A percentile compares a stretch with the other conserved stretches of the same genome.
Conservation (phyloP, 2,888 invertebrate species). For the Ormyrus nitidulus region DNA sequence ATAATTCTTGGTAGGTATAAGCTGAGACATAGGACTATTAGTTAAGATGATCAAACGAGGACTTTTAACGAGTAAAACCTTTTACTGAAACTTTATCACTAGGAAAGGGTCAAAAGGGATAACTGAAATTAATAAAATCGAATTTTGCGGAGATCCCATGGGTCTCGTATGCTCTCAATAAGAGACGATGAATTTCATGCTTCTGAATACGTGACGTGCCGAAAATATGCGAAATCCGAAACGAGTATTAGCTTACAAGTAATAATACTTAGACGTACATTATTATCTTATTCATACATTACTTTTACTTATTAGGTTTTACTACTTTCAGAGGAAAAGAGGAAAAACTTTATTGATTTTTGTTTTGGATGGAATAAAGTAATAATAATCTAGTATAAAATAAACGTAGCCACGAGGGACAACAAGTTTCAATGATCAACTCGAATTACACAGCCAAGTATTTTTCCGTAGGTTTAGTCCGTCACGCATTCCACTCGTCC, state of each 20-base stretch:
- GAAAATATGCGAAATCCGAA: slow-evolving; percentile 32
- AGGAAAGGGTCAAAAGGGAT: slow-evolving; percentile 48
- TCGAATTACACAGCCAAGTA: too few relatives aligned
- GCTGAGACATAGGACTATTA: slow-evolving; percentile 16
- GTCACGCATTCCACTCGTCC: too few relatives aligned
- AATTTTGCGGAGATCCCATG: slow-evolving; percentile 42
- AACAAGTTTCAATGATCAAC: too few relatives aligned
- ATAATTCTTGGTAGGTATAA: slow-evolving; percentile 1
- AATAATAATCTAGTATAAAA: too few relatives aligned
- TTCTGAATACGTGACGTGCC: slow-evolving; percentile 40
- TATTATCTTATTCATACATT: too few relatives aligned
- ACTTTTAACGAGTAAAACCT: slow-evolving; percentile 44
- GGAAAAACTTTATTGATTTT: too few relatives aligned
- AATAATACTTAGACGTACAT: slow-evolving; percentile 1
- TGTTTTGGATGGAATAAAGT: too few relatives aligned
- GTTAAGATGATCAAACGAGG: slow-evolving; percentile 46
- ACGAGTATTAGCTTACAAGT: slow-evolving; percentile 4
- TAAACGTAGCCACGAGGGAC: too few relatives aligned
- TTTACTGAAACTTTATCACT: slow-evolving; percentile 51
- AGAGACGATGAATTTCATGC: slow-evolving; percentile 48
- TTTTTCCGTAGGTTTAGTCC: too few relatives aligned
- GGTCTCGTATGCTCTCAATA: slow-evolving; percentile 37
- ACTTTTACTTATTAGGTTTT: too few relatives aligned
- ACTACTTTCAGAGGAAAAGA: too few relatives aligned
- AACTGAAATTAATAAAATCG: slow-evolving; percentile 53